Conservation (phyloP, 1,140 invertebrate genomes). For the Ridgeia piscesae region DNA sequence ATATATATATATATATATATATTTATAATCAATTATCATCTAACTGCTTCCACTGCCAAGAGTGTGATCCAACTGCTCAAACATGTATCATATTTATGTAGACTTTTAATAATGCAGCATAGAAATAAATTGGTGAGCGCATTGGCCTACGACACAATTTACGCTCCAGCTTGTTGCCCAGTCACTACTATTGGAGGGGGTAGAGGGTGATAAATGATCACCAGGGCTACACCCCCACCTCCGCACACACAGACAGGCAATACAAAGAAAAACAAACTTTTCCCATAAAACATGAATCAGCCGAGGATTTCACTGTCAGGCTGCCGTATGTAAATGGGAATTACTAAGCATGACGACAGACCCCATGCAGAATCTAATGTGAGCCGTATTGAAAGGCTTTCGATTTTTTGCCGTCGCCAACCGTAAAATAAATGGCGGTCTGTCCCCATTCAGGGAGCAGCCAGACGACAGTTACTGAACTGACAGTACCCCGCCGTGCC, state of each 20-base stretch:
- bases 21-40: too few species aligned
- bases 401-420: not conserved
- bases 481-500: not conserved
- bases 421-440: not conserved
- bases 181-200: too few species aligned
- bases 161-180: too few species aligned
- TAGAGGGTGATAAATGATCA: not conserved
- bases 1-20: too few species aligned
- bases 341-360: not conserved
- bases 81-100: too few species aligned
- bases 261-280: too few species aligned
- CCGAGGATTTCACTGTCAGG: not conserved
- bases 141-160: not conserved
- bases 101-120: not conserved
- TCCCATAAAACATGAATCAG: not conserved
- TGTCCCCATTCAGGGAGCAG: not conserved
- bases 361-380: not conserved
- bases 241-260: too few species aligned
- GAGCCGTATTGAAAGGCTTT: not conserved
- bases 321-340: not conserved
- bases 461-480: not conserved
- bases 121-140: not conserved
- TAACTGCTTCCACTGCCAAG: too few species aligned
- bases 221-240: not conserved
- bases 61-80: too few species aligned